A percentile compares a stretch with the other conserved stretches of the same genome.
These are phyloP conservation scores for Laothoe populi DNA, from an alignment of 2,888 invertebrate species.

Conservation along the genomic window DNA sequence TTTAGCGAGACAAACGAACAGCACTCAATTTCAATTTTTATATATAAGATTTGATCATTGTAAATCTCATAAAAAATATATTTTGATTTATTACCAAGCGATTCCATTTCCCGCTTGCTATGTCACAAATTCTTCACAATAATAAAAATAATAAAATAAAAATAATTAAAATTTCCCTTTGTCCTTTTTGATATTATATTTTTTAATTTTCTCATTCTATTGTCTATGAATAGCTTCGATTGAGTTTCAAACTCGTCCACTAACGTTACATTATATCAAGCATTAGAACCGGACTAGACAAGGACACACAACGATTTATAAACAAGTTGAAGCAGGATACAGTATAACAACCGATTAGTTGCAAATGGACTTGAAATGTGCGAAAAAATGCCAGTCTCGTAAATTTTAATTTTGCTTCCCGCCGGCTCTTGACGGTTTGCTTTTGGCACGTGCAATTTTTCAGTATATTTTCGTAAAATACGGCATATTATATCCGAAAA, in stretches of 20 bases:
- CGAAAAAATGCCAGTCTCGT: slow-evolving; percentile 59
- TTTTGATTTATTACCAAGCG: too few species aligned
- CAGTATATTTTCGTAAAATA: slow-evolving; percentile 60
- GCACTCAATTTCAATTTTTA: too few species aligned
- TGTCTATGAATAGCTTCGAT: slow-evolving; percentile 11
- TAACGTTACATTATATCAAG: background rate
- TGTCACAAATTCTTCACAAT: too few species aligned
- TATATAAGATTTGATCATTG: too few species aligned
- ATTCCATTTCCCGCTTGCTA: too few species aligned
- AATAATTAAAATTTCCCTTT: too few species aligned
- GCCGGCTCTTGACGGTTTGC: slow-evolving; percentile 80
- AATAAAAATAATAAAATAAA: too few species aligned
- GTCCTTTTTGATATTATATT: slow-evolving; percentile 32
- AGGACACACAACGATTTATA: background rate
- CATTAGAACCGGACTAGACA: background rate
- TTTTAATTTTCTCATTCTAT: slow-evolving; percentile 23
- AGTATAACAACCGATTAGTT: background rate
- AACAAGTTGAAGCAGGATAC: background rate
- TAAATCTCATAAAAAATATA: too few species aligned
- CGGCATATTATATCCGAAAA: slow-evolving; percentile 51
- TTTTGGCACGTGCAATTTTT: slow-evolving; percentile 83
- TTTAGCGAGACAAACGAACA: too few species aligned
- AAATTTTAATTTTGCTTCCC: slow-evolving; percentile 77
- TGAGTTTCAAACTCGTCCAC: background rate
- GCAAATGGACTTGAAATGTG: slow-evolving; percentile 42